Evolutionary conservation across 2,797 vertebrate genomes (phyloP).

Genomic region (Malurus leucopterus): DNA sequence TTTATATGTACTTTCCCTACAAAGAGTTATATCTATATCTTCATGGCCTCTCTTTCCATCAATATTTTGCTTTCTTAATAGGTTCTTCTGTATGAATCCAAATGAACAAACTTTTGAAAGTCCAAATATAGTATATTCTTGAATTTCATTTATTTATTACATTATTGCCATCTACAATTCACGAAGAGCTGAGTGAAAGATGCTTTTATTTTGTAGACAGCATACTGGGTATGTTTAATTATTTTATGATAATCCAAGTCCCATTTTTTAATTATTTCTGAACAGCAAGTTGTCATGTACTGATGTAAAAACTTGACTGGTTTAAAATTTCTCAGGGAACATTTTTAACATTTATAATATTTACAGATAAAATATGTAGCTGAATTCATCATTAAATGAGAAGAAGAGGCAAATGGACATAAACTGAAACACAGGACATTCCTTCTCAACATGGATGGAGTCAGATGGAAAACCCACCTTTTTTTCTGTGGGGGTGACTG

Average conservation of each 20-base stretch:
- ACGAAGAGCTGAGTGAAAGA: background rate
- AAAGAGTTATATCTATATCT: background rate
- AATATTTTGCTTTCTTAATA: background rate
- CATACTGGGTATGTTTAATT: background rate
- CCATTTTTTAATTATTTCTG: background rate
- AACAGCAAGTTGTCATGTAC: background rate
- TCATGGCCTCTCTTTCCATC: background rate
- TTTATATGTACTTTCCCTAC: background rate
- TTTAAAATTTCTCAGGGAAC: background rate
- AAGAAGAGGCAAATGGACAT: background rate
- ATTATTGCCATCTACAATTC: background rate
- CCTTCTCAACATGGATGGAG: background rate
- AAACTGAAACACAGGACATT: background rate
- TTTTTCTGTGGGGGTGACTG: background rate
- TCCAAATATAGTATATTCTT: background rate
- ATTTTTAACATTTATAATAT: background rate
- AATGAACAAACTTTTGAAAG: background rate
- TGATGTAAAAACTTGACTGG: background rate
- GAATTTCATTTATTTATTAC: background rate
- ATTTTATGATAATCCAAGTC: background rate
- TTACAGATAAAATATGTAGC: background rate
- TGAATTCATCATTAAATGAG: background rate
- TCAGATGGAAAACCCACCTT: background rate
- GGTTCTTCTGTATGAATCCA: background rate
- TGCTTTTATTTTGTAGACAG: background rate